Conservation (phyloP, 2,797 vertebrate species). For the Xerus rutilus region DNA sequence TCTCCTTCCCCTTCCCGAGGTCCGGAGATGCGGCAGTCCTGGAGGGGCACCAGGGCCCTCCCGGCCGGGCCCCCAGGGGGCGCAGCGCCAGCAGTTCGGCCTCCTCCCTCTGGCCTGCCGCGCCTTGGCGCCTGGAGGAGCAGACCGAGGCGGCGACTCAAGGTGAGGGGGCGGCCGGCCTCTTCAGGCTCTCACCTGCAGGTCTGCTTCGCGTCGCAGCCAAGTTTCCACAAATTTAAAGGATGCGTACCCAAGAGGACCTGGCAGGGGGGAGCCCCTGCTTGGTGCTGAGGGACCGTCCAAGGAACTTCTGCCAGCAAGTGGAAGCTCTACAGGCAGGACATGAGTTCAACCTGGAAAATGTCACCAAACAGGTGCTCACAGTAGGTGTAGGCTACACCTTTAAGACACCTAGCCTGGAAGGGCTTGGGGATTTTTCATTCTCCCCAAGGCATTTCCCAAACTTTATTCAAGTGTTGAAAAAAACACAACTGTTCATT, state of each 20-base stretch:
- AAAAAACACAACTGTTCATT: neutral
- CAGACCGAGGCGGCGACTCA: neutral
- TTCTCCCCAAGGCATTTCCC: neutral
- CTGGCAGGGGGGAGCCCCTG: neutral
- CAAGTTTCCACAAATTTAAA: neutral
- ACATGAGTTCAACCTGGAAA: neutral
- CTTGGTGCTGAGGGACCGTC: neutral
- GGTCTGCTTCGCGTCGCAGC: neutral
- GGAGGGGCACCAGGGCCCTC: neutral
- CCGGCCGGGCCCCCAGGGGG: neutral
- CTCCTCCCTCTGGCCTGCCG: neutral
- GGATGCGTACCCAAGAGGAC: neutral
- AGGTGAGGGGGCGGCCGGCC: accelerated
- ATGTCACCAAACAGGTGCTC: neutral
- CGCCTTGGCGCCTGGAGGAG: too few species aligned
- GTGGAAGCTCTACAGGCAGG: neutral
- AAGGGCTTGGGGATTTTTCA: neutral
- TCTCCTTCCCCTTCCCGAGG: neutral
- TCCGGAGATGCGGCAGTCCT: too few species aligned
- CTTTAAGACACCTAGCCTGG: neutral
- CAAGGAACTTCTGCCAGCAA: neutral
- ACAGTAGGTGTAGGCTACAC: neutral
- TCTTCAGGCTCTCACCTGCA: neutral
- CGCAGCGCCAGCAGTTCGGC: neutral
- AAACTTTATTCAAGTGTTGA: neutral